These are phyloP conservation scores for Hydriomena furcata DNA, from an alignment of 2,888 invertebrate genomes.

Conservation along the genomic window DNA sequence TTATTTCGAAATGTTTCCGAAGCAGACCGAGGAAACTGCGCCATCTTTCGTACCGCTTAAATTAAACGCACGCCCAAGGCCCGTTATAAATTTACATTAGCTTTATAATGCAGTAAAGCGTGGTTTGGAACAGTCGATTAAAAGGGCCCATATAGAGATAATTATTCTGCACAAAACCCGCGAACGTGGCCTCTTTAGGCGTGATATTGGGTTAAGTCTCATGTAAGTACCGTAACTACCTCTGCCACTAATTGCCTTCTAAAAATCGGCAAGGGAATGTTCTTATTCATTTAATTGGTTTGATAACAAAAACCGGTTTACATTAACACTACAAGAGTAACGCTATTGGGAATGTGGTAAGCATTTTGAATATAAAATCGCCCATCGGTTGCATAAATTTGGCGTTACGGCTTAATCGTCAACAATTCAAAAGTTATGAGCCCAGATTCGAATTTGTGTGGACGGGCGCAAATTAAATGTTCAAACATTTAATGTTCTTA, in stretches of 20 bases:
- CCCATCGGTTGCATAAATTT: constrained; percentile 31
- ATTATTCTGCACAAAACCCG: constrained; percentile 56
- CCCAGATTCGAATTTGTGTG: constrained; percentile 40
- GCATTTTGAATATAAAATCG: constrained; percentile 24
- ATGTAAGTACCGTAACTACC: no score
- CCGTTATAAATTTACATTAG: constrained; percentile 62
- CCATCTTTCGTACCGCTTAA: constrained; percentile 46
- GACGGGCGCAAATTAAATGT: constrained; percentile 66
- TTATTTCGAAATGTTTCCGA: constrained; percentile 21
- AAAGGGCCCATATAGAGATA: constrained; percentile 61
- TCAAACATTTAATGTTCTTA: constrained; percentile 69
- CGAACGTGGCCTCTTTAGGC: constrained; percentile 40
- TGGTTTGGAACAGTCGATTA: constrained; percentile 59
- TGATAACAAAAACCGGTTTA: not conserved
- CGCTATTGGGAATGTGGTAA: constrained; percentile 18
- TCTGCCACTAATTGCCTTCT: constrained; percentile 23
- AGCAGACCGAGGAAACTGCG: constrained; percentile 25
- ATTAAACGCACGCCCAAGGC: constrained; percentile 57
- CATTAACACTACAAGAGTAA: constrained; percentile 7
- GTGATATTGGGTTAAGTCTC: constrained; percentile 34
- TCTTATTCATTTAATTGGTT: constrained; percentile 10
- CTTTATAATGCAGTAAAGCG: constrained; percentile 56
- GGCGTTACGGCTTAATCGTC: constrained; percentile 19
- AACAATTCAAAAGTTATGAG: constrained; percentile 46
- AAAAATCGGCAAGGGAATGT: constrained; percentile 15